Evolutionary conservation across 2,113 vertebrate genomes (phyloP), one percentile per base, ranked within the genome.

Genomic region (Ciconia stormi): DNA sequence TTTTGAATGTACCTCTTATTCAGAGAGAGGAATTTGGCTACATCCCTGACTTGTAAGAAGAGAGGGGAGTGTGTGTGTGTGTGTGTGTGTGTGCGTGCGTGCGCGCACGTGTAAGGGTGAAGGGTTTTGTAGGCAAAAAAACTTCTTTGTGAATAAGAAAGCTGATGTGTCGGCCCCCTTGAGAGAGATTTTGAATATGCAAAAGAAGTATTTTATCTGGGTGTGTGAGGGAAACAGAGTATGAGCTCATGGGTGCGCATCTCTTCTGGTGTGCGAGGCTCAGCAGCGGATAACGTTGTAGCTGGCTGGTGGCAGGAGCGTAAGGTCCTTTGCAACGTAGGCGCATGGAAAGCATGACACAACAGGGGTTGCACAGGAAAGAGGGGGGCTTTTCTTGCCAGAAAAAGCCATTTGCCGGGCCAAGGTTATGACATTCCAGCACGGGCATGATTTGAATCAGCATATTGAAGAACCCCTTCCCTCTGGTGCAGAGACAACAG

Each of bases 401-500:
- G 15, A 32, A 63, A 71, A 49, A 53, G 4, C 2, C 8, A 16
- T 79, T 73, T 62, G 1, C n/a, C 46, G 8, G 12, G 15, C 10
- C 17, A 44, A 32, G 13, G 8, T 29, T 46, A 67, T n/a, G 53
- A 42, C 11, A 36, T 22, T 9, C 9, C 14, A 26, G 20, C 0
- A 1, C 0, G 0, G 23, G 15, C 1, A 5, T 15, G 44, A n/a
- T 76, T 17, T 16, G 3, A 59, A 53, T 42, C 25, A 27, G 11
- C 1, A 3, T 13, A 6, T 36, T 83, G 49, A 46, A 50, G n/a
- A 79, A 40, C 3, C 7, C 17, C 12, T 53, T 74, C 36, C 34
- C 25, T 58, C 42, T 36, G 53, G 20, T 27, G 55, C 36, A 38
- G 52, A 20, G 46, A 6, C 16, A 29, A 22, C 2, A 58, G 56